These are phyloP conservation scores for Leptinotarsa juncta DNA, from an alignment of 2,888 invertebrate species.

Conservation along the genomic window DNA sequence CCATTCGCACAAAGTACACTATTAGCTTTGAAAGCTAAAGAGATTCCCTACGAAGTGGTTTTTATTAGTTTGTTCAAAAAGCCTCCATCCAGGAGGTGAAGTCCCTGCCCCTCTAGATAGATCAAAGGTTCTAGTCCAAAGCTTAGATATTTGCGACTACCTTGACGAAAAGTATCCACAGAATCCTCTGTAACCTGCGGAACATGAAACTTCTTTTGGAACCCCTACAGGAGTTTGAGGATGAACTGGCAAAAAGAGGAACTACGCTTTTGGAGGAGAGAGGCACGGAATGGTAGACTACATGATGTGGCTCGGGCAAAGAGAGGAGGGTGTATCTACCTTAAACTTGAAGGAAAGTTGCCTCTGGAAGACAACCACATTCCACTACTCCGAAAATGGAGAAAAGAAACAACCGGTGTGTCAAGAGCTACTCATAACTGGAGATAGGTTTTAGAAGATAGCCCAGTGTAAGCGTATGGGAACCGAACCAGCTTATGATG, in stretches of 20 bases:
- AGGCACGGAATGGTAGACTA: slow-evolving; percentile 61
- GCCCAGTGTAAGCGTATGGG: no score
- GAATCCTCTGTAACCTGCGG: slow-evolving; percentile 66
- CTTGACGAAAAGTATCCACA: slow-evolving; percentile 70
- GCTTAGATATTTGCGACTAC: slow-evolving; percentile 69
- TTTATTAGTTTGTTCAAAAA: no score
- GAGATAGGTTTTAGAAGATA: no score
- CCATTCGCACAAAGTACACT: no score
- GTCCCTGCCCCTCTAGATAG: slow-evolving; percentile 67
- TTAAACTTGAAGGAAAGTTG: slow-evolving; percentile 53
- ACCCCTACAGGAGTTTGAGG: slow-evolving; percentile 58
- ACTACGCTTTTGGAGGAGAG: slow-evolving; percentile 59
- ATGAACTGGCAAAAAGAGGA: slow-evolving; percentile 54
- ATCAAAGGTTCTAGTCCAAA: slow-evolving; percentile 68
- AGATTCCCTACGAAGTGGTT: no score
- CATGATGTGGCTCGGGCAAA: slow-evolving; percentile 63
- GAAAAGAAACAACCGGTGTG: slow-evolving; percentile 49
- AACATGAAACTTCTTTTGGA: slow-evolving; percentile 60
- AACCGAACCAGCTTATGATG: slow-evolving; percentile 54
- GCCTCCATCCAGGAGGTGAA: slow-evolving; percentile 62
- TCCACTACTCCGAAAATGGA: slow-evolving; percentile 51
- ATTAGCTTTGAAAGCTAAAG: no score
- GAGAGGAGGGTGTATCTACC: slow-evolving; percentile 44
- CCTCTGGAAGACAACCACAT: slow-evolving; percentile 54
- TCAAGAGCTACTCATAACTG: no score